Base-by-base conservation (phyloP, 1,140 invertebrate genomes). In the Drosophila leontia region DNA sequence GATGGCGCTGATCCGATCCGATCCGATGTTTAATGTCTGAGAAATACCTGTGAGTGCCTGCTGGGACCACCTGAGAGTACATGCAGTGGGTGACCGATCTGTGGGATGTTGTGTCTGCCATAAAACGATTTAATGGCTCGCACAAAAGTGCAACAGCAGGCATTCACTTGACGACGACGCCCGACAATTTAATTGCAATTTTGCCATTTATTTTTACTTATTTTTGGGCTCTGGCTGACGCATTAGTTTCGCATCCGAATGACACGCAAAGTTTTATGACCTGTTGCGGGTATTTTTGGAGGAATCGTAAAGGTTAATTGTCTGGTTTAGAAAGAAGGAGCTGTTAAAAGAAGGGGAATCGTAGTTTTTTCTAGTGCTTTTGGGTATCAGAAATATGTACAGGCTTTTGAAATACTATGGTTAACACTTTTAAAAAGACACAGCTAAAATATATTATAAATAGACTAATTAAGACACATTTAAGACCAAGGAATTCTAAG, bases 51-150 rank as follows among this genome's bases (percentile, higher is more conserved):
- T 8, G 12, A 47, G 8, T 47, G 35, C 50, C 50, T 13, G 7
- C 11, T 4, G 17, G 51, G 7, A 15, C 12, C 51, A 63, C 65
- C 65, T 68, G 45, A 23, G 13, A 13, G 26, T 55, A 47, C 58
- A 19, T 67, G 35, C 26, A 35, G 50, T 55, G 62, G 39, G 39
- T 37, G 60, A 23, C n/a, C 39, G 32, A 32, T 7, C 19, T 37
- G 12, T 23, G 19, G 15, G 29, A 9, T 32, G 48, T 17, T 50
- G 51, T 12, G 51, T 12, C n/a, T 9, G 17, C 37, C 55, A 74
- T 74, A 74, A 74, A 74, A 44, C 53, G 69, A 60, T 74, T 74
- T 72, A 60, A 72, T 72, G 51, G 17, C 68, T 57, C 59, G 11
- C 41, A 32, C 23, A 44, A 61, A 44, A 65, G n/a, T 67, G 64